Conservation (phyloP, 2,888 invertebrate genomes). For the Cecidostiba fungosa region DNA sequence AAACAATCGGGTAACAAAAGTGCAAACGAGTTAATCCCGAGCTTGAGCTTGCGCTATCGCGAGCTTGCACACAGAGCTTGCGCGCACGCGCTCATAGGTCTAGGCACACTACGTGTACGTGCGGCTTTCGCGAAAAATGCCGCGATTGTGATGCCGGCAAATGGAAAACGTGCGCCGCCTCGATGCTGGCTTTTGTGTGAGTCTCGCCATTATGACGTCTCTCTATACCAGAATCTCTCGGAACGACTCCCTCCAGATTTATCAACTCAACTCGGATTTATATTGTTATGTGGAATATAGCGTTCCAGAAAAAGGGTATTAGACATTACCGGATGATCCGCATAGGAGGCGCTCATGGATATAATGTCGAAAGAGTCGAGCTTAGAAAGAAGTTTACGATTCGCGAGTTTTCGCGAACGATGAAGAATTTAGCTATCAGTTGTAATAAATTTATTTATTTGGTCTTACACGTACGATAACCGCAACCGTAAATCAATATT, state of each 20-base stretch:
- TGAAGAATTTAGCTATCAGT: no score
- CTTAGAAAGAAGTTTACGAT: not conserved
- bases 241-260: not conserved
- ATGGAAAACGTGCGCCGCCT: slow-evolving; percentile 29
- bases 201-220: not conserved
- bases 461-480: no score
- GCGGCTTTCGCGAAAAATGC: slow-evolving; percentile 17
- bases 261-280: slow-evolving; percentile 3
- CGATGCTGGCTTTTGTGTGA: not conserved
- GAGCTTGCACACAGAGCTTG: not conserved
- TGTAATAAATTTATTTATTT: no score
- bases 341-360: not conserved
- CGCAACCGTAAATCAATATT: not conserved
- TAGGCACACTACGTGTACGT: not conserved
- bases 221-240: no score
- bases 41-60: not conserved
- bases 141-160: slow-evolving; percentile 28
- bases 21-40: slow-evolving; percentile 52
- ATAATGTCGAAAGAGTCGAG: not conserved
- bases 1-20: slow-evolving; percentile 50
- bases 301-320: not conserved
- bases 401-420: no score
- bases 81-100: not conserved
- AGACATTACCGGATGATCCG: not conserved
- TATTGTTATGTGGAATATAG: not conserved